Evolutionary conservation across 1,140 invertebrate species (phyloP).

Genomic region (Macrobrachium rosenbergii): DNA sequence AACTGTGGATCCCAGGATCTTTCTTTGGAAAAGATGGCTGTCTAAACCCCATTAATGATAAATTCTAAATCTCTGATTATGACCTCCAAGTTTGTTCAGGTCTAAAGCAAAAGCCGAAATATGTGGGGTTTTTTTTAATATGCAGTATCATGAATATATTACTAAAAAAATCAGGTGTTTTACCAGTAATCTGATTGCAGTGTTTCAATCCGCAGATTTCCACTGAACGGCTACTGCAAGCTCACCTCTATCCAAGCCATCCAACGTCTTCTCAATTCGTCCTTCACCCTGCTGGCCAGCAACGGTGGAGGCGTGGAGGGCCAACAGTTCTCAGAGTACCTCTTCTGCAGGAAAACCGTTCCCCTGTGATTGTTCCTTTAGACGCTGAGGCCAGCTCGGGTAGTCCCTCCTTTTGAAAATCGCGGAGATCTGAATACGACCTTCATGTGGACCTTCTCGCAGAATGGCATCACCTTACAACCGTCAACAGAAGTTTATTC

Average conservation of each 20-base stretch:
- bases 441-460: too few species aligned
- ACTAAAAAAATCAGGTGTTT: not conserved
- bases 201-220: slow-evolving; percentile 76
- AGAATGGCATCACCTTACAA: too few species aligned
- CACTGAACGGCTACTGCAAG: slow-evolving; percentile 93
- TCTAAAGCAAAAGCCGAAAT: too few species aligned
- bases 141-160: not conserved
- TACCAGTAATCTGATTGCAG: not conserved
- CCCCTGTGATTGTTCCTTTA: slow-evolving; percentile 67
- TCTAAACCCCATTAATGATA: too few species aligned
- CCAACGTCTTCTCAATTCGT: slow-evolving; percentile 86
- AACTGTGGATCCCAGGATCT: too few species aligned
- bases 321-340: slow-evolving; percentile 93
- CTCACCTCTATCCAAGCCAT: slow-evolving; percentile 92
- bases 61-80: too few species aligned
- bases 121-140: too few species aligned
- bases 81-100: too few species aligned
- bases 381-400: not conserved
- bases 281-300: slow-evolving; percentile 85
- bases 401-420: not conserved
- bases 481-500: too few species aligned
- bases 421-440: not conserved
- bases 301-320: slow-evolving; percentile 91
- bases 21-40: too few species aligned
- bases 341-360: slow-evolving; percentile 80